Evolutionary conservation across 2,113 vertebrate species (phyloP).

Genomic region (Dissostichus mawsoni): DNA sequence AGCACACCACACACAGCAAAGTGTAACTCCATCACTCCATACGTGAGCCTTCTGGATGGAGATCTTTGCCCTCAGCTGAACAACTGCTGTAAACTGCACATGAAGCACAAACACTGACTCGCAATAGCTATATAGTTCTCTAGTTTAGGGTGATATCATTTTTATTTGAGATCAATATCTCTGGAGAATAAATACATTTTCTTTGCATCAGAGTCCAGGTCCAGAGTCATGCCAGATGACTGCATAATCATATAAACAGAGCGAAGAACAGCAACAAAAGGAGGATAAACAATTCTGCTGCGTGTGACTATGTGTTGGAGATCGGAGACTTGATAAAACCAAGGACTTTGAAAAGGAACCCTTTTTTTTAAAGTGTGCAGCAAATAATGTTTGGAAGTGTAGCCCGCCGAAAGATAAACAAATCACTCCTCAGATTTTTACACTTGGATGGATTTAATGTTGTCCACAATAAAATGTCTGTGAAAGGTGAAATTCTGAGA

Average conservation of each 20-base stretch:
- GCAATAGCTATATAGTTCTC: not conserved
- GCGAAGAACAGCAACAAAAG: not conserved
- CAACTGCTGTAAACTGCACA: constrained; percentile 9
- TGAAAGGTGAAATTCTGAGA: no score
- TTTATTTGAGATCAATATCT: not conserved
- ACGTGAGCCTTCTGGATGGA: not conserved
- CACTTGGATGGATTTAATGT: no score
- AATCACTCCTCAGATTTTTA: not conserved
- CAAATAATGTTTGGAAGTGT: not conserved
- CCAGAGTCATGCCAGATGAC: not conserved
- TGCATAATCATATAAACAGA: not conserved
- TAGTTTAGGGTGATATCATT: not conserved
- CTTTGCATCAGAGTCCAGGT: not conserved
- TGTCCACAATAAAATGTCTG: no score
- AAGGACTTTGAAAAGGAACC: not conserved
- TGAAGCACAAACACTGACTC: not conserved
- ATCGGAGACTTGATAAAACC: no score
- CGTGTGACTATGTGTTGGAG: no score
- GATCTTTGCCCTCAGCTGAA: not conserved
- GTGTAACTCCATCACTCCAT: constrained; percentile 27
- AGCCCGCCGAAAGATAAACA: not conserved
- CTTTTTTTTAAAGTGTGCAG: no score
- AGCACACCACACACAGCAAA: constrained; percentile 25
- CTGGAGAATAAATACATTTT: not conserved
- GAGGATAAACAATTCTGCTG: no score